Percentiles rank a stretch among this genome's conserved stretches.
phyloP scores from a whole-genome alignment of 2,113 vertebrate genomes.

The Loxodonta africana region DNA sequence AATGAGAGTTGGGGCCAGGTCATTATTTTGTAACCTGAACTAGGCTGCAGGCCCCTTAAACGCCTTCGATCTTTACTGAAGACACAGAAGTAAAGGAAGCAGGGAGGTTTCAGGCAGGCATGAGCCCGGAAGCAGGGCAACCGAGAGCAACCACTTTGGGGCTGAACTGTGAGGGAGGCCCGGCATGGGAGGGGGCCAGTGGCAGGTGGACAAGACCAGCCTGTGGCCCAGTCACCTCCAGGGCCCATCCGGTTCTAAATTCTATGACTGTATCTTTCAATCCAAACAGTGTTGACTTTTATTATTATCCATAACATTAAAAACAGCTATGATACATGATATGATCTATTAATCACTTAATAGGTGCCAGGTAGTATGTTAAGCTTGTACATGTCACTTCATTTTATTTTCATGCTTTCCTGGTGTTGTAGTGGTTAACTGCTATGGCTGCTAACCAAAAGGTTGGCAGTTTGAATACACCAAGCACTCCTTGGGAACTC shows the following conservation, averaged over 20 bases:
- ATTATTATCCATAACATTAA: background rate
- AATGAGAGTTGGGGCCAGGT: background rate
- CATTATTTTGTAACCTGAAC: background rate
- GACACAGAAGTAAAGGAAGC: background rate
- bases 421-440: too few species aligned
- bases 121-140: background rate
- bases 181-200: background rate
- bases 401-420: background rate
- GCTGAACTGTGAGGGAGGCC: background rate
- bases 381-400: background rate
- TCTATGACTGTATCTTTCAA: background rate
- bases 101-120: background rate
- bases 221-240: too few species aligned
- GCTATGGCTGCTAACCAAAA: too few species aligned
- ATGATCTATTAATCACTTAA: background rate
- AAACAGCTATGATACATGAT: background rate
- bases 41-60: background rate
- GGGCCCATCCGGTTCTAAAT: background rate
- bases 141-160: too few species aligned
- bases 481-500: too few species aligned
- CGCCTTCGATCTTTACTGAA: background rate
- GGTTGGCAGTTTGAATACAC: too few species aligned
- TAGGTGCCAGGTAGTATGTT: background rate
- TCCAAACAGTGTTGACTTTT: background rate
- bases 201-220: too few species aligned